A percentile compares a stretch with the other conserved stretches of the same genome.
These are phyloP conservation scores for Bombus sylvicola DNA, from an alignment of 1,140 invertebrate species.

Conservation along the genomic window DNA sequence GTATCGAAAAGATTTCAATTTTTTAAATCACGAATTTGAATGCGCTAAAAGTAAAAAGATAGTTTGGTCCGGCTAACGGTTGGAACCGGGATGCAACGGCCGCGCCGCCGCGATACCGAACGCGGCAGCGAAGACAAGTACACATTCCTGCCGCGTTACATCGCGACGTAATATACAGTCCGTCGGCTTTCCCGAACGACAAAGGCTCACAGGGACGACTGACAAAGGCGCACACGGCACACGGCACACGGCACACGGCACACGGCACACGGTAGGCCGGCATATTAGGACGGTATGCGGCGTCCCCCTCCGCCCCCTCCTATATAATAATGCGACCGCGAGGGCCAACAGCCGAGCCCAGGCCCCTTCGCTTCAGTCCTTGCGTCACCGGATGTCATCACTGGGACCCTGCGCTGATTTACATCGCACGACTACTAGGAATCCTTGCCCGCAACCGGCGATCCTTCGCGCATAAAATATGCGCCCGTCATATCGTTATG, in stretches of 20 bases:
- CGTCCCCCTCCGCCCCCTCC: conserved; percentile 28
- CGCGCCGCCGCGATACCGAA: conserved; percentile 27
- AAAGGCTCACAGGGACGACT: conserved; percentile 70
- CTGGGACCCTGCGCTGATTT: conserved; percentile 66
- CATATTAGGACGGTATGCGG: conserved; percentile 78
- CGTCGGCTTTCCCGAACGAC: conserved; percentile 76
- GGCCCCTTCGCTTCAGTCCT: conserved; percentile 54
- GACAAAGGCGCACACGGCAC: conserved; percentile 65
- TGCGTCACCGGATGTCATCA: conserved; percentile 75
- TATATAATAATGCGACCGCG: conserved; percentile 67
- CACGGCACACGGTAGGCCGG: conserved; percentile 45
- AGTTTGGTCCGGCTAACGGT: background rate
- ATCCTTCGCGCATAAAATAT: conserved; percentile 73
- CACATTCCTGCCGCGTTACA: conserved; percentile 70
- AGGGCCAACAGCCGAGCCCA: conserved; percentile 28
- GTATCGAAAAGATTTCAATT: background rate
- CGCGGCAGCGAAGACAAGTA: conserved; percentile 35
- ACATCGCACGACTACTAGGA: conserved; percentile 66
- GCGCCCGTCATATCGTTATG: conserved; percentile 73
- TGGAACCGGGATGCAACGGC: background rate
- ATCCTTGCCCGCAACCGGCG: conserved; percentile 49
- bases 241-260: no score
- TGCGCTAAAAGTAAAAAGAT: background rate
- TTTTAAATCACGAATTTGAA: background rate
- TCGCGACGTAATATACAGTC: conserved; percentile 78